phyloP scores from a whole-genome alignment of 1,140 invertebrate species.

The Aphis gossypii region DNA sequence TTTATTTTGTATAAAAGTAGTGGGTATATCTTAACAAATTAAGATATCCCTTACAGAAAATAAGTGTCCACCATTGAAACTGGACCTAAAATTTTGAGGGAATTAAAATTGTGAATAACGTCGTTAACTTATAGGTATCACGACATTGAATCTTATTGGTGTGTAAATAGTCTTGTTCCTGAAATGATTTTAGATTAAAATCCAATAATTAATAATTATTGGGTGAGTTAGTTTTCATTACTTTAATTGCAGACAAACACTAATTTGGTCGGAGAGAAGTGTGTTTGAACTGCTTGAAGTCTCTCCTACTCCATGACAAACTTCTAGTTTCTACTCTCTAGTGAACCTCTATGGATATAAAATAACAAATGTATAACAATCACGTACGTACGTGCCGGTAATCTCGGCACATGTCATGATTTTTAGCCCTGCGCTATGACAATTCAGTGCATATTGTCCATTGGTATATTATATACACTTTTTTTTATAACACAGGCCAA shows the following conservation, averaged over 20 bases:
- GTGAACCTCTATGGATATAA: neutral
- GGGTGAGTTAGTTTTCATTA: neutral
- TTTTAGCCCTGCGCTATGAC: neutral
- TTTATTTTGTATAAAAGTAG: too few species aligned
- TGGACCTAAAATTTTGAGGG: too few species aligned
- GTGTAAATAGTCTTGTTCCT: neutral
- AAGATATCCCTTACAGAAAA: too few species aligned
- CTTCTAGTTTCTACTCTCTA: neutral
- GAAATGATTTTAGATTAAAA: neutral
- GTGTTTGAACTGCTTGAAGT: neutral
- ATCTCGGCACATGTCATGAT: neutral
- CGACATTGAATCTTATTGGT: too few species aligned
- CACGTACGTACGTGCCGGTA: too few species aligned
- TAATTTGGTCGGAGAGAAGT: neutral
- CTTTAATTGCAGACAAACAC: neutral
- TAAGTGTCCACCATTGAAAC: too few species aligned
- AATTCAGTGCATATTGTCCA: neutral
- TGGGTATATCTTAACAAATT: too few species aligned
- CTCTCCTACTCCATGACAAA: neutral
- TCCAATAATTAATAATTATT: neutral
- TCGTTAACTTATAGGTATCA: too few species aligned
- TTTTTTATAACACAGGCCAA: neutral
- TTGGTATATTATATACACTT: neutral
- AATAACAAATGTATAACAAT: neutral
- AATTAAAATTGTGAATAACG: too few species aligned